These are phyloP conservation scores for Phenganax subtilis DNA, from an alignment of 92 coral and sea anemone species.

Conservation along the genomic window DNA sequence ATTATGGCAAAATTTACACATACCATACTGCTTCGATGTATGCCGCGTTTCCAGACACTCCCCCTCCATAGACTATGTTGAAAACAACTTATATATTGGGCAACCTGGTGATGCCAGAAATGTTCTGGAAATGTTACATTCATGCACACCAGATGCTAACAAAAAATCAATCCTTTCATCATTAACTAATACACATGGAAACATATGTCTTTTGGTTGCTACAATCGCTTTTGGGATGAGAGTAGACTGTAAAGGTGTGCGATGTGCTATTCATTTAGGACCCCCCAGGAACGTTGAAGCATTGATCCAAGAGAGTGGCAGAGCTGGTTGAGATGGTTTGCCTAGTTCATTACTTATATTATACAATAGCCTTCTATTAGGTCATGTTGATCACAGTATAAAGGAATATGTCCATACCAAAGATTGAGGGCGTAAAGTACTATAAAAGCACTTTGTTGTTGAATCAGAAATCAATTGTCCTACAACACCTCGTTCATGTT, in stretches of 20 bases:
- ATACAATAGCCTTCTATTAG: slow-evolving; percentile 42
- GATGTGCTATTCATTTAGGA: slow-evolving; percentile 49
- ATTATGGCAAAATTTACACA: too few species aligned
- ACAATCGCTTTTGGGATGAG: too few species aligned
- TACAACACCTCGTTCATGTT: slow-evolving; percentile 16
- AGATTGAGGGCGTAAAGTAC: slow-evolving; percentile 41
- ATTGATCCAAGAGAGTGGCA: slow-evolving; percentile 57
- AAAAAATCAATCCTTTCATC: neutral
- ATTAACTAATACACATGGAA: too few species aligned
- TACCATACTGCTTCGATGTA: too few species aligned
- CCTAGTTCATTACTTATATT: slow-evolving; percentile 44
- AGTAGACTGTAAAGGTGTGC: too few species aligned
- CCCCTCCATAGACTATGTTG: too few species aligned
- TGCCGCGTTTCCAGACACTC: too few species aligned
- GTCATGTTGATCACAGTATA: slow-evolving; percentile 50
- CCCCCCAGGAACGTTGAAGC: slow-evolving; percentile 55
- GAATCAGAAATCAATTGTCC: neutral
- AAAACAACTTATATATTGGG: neutral
- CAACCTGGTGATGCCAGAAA: neutral
- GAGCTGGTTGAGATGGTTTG: slow-evolving; percentile 59
- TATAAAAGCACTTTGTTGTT: slow-evolving; percentile 42
- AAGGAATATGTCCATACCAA: slow-evolving; percentile 41
- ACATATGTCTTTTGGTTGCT: too few species aligned
- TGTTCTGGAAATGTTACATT: slow-evolving; percentile 11
- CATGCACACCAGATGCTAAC: neutral